Evolutionary conservation across 2,113 vertebrate genomes (phyloP), one percentile per base, ranked within the genome.

Genomic region (Rhinolophus sinicus): DNA sequence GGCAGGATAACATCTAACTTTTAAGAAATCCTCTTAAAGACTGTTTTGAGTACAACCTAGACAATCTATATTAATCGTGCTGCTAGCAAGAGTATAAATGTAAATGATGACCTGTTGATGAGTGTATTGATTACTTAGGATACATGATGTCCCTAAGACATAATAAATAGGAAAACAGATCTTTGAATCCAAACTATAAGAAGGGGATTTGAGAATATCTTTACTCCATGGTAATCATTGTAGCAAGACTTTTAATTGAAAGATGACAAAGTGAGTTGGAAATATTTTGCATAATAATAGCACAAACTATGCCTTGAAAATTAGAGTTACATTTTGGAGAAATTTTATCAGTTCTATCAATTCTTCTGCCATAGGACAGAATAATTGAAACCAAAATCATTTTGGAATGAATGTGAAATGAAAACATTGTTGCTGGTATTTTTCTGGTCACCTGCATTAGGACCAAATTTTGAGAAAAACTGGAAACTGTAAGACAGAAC

Each of bases 1-100:
- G 56, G 65, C 5, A 85, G 21, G 86, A 82, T 44, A 93, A 62
- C 16, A 85, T 40, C 16, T 78, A 18, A 80, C 56, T 78, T 94
- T 88, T 73, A 80, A 65, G 50, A 92, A 95, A 64, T 40, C 6
- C 12, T 64, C 28, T 96, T 83, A 93, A 65, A 87, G 75, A 50
- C 4, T 15, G 22, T 44, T 91, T 93, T 77, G 18, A 77, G 33
- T 18, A 62, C 38, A 89, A 78, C 50, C 8, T 70, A 56, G 16
- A 86, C 13, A 89, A 82, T 70, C 1, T 78, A 82, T 72, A 54
- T 86, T 94, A 87, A 83, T 50, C 84, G 3, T 88, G 24, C 26
- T 80, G 2, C 56, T 72, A 33, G 15, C 26, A 94, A 93, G 14
- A 80, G 26, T 87, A 38, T 64, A 96, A 87, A 64, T 93, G 73